A percentile compares a stretch with the other conserved stretches of the same genome.
Evolutionary conservation across 2,888 invertebrate species (phyloP).

Genomic region (Hartigia nigra): DNA sequence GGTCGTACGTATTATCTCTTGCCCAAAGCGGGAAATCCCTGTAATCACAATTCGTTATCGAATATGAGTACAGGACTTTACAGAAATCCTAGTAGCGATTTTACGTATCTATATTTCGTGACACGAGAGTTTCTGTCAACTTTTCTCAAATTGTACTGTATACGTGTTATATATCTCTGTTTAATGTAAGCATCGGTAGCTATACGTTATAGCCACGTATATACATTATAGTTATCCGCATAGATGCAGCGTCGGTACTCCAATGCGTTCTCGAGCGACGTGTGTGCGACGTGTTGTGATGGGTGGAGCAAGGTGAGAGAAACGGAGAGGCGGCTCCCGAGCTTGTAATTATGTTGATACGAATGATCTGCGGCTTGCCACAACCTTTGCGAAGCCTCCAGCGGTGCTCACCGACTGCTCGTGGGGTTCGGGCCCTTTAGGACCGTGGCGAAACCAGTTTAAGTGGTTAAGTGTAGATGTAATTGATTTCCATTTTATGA

Average conservation of each 20-base stretch:
- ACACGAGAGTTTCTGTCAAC: background rate
- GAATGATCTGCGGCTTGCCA: constrained; percentile 65
- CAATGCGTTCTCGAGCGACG: constrained; percentile 10
- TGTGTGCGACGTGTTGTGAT: constrained; percentile 62
- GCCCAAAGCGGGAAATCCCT: constrained; percentile 18
- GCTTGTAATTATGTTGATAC: constrained; percentile 68
- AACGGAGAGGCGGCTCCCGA: constrained; percentile 66
- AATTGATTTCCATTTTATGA: constrained; percentile 67
- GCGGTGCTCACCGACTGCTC: constrained; percentile 60
- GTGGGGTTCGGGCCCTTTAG: constrained; percentile 43
- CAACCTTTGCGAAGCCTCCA: constrained; percentile 57
- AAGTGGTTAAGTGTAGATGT: constrained; percentile 66
- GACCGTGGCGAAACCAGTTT: constrained; percentile 66
- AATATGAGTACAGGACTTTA: background rate
- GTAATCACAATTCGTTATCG: background rate
- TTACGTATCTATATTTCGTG: background rate
- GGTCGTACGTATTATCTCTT: constrained; percentile 8
- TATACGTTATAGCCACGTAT: background rate
- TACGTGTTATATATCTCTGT: background rate
- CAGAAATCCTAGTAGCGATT: background rate
- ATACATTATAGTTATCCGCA: background rate
- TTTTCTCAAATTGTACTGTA: background rate
- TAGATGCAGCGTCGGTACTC: background rate
- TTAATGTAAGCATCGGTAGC: background rate
- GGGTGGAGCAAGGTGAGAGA: constrained; percentile 65